These are phyloP conservation scores for Eupsilia transversa DNA, from an alignment of 2,888 invertebrate genomes.

Conservation along the genomic window DNA sequence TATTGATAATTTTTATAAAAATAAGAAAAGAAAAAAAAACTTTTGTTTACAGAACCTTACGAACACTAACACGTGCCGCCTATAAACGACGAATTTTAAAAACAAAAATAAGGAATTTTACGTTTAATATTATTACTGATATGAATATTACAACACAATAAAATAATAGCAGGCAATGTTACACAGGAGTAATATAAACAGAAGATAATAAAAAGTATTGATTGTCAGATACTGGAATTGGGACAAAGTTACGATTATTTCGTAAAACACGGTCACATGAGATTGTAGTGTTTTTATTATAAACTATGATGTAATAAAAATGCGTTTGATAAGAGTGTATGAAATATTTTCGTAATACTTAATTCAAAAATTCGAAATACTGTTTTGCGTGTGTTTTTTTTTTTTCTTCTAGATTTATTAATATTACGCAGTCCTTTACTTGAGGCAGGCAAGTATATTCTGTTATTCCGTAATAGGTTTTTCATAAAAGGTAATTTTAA, in stretches of 20 bases:
- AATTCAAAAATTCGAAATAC: not conserved
- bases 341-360: not conserved
- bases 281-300: slow-evolving; percentile 50
- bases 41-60: slow-evolving; percentile 7
- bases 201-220: slow-evolving; percentile 61
- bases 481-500: not conserved
- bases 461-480: not conserved
- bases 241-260: slow-evolving; percentile 59
- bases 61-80: slow-evolving; percentile 26
- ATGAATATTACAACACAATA: slow-evolving; percentile 55
- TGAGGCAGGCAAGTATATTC: not conserved
- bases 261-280: slow-evolving; percentile 60
- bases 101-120: slow-evolving; percentile 30
- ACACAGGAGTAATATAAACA: slow-evolving; percentile 47
- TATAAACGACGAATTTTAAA: slow-evolving; percentile 45
- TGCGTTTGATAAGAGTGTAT: slow-evolving; percentile 42
- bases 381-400: not conserved
- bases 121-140: slow-evolving; percentile 36
- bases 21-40: not conserved
- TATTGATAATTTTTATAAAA: not conserved
- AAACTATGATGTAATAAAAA: slow-evolving; percentile 54
- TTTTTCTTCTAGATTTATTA: not conserved
- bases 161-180: slow-evolving; percentile 27
- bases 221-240: slow-evolving; percentile 61
- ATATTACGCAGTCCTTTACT: not conserved